Conservation (phyloP, 2,797 vertebrate species). For the Sebastes cheni region DNA sequence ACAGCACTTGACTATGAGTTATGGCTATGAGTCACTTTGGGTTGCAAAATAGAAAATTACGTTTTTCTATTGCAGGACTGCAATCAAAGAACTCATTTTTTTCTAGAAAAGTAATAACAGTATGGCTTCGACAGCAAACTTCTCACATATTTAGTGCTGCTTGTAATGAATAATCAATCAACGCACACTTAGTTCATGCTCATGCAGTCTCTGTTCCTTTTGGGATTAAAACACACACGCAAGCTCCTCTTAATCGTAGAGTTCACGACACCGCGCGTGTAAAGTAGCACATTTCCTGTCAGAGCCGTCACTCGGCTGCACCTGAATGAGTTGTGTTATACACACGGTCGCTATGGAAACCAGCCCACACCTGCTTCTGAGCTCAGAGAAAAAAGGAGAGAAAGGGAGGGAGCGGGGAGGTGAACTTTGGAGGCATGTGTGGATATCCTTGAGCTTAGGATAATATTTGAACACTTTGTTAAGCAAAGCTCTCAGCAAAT, state of each 20-base stretch:
- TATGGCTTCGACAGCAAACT: background rate
- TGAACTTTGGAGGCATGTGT: conserved; percentile 71
- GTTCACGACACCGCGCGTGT: background rate
- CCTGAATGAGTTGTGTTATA: conserved; percentile 70
- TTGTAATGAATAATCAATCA: conserved; percentile 6
- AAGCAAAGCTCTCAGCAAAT: conserved; percentile 72
- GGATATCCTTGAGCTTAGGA: conserved; percentile 76
- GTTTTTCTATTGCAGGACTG: background rate
- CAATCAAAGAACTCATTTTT: background rate
- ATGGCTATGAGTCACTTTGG: conserved; percentile 26
- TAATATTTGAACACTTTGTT: conserved; percentile 77
- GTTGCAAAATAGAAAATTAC: conserved; percentile 3
- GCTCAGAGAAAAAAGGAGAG: conserved; percentile 41
- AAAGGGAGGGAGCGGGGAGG: conserved; percentile 25
- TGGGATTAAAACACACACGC: background rate
- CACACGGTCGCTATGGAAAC: conserved; percentile 70
- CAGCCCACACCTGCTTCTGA: conserved; percentile 76
- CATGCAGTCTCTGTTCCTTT: background rate
- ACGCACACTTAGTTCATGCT: background rate
- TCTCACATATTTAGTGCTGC: background rate
- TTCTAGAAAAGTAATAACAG: background rate
- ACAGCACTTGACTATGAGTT: conserved; percentile 27
- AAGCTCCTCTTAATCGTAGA: conserved; percentile 2
- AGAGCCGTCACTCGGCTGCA: conserved; percentile 54
- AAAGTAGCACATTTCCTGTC: conserved; percentile 41